Percentiles rank a stretch among this genome's conserved stretches.
Evolutionary conservation across 2,113 vertebrate genomes (phyloP).

Genomic region (Andinoacara biseriatus): DNA sequence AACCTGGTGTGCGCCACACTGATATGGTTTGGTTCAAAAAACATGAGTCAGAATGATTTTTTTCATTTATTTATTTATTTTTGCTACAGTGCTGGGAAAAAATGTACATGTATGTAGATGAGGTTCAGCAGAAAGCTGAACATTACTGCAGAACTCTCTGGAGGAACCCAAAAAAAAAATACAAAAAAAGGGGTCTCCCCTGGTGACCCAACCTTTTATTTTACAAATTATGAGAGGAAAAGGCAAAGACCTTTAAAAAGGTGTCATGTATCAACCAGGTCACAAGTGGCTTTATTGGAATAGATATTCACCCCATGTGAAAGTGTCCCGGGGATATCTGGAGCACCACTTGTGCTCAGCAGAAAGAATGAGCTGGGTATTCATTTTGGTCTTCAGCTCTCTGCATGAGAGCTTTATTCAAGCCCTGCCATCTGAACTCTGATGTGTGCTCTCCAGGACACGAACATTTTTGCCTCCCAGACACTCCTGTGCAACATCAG

Average conservation of each 20-base stretch:
- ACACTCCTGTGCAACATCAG: background rate
- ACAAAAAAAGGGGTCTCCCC: background rate
- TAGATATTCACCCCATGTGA: background rate
- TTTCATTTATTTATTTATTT: background rate
- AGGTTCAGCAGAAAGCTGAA: background rate
- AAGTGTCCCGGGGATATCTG: background rate
- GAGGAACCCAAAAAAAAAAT: too few species aligned
- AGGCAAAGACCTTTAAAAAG: background rate
- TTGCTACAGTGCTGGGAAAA: background rate
- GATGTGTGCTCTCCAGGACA: background rate
- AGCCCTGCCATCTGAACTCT: background rate
- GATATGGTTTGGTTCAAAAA: background rate
- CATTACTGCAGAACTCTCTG: background rate
- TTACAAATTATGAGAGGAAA: background rate
- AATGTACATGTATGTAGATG: background rate
- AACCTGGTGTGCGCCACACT: background rate
- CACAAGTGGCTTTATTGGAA: slow-evolving; percentile 1
- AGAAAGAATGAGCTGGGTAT: background rate
- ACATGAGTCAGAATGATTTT: background rate
- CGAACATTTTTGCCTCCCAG: background rate
- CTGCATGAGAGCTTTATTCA: background rate
- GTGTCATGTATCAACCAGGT: background rate
- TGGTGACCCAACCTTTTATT: background rate
- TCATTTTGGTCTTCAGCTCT: background rate
- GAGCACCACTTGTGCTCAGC: background rate